Evolutionary conservation across 2,113 vertebrate genomes (phyloP), one percentile per base, ranked within the genome.

Genomic region (Andinoacara biseriatus): DNA sequence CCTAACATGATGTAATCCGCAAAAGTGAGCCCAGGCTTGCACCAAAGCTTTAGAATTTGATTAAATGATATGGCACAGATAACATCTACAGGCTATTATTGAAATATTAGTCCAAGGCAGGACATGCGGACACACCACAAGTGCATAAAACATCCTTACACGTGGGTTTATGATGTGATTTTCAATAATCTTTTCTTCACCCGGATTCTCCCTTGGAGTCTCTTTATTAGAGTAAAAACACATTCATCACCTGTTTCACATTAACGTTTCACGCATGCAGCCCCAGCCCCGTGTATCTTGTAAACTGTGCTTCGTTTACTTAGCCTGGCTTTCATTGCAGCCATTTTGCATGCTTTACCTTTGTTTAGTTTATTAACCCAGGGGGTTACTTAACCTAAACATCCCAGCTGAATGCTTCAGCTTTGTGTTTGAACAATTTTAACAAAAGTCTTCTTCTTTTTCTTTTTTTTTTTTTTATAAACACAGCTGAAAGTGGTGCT

Each of bases 321-420:
- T 96, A 97, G 97, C 97, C 97, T 98, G 97, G 97, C 96, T 98
- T 98, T 97, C 98, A 99, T 97, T 99, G 97, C 96, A 93, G 94
- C 94, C 96, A 97, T 97, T 97, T 97, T 97, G 97, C 97, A 97
- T 92, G 96, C 96, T 97, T 97, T 98, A 97, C 96, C 96, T 98
- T 97, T 98, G 96, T 98, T 99, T 98, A 95, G 97, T 98, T 99
- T 99, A 98, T 98, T 98, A 98, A 97, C 97, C 96, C 97, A 96
- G 95, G 96, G 96, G 97, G 97, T 98, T 97, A 98, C 96, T 96
- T 95, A 97, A 97, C 96, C 96, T 96, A 98, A 98, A 99, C 97
- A 98, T 96, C 95, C 93, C 96, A 93, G 96, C 92, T 91, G 94
- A 97, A 97, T 95, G 96, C 96, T 96, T 95, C 87, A 90, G 97